Conservation (phyloP, 2,797 vertebrate genomes). For the Syngnathus acus region DNA sequence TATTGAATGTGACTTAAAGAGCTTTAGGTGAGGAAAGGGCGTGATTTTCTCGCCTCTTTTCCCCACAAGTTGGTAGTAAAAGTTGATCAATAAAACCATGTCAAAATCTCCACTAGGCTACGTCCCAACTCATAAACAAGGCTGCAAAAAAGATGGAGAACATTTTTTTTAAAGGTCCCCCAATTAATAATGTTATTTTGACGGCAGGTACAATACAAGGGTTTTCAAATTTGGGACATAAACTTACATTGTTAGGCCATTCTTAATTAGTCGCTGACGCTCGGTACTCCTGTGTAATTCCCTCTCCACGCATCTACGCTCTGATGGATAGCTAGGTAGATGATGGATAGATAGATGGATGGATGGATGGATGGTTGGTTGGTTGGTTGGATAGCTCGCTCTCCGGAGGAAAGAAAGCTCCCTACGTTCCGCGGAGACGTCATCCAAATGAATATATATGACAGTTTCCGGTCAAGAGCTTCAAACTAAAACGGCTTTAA, state of each 20-base stretch:
- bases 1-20: neutral
- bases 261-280: neutral
- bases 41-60: too few relatives aligned
- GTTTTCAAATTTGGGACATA: neutral
- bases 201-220: neutral
- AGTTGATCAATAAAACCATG: neutral
- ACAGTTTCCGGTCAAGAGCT: neutral
- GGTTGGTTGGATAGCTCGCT: neutral
- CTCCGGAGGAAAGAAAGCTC: neutral
- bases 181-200: neutral
- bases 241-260: neutral
- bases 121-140: neutral
- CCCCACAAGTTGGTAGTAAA: neutral
- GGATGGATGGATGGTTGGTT: too few relatives aligned
- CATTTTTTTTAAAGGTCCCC: neutral
- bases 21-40: neutral
- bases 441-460: rapidly evolving
- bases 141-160: neutral
- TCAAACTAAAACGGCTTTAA: neutral
- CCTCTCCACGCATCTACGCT: neutral
- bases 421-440: neutral
- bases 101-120: neutral
- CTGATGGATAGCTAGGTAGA: neutral
- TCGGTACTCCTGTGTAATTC: neutral
- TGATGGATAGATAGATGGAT: too few relatives aligned